Evolutionary conservation across 2,797 vertebrate species (phyloP).

Genomic region (Schizothorax lantsangensis): DNA sequence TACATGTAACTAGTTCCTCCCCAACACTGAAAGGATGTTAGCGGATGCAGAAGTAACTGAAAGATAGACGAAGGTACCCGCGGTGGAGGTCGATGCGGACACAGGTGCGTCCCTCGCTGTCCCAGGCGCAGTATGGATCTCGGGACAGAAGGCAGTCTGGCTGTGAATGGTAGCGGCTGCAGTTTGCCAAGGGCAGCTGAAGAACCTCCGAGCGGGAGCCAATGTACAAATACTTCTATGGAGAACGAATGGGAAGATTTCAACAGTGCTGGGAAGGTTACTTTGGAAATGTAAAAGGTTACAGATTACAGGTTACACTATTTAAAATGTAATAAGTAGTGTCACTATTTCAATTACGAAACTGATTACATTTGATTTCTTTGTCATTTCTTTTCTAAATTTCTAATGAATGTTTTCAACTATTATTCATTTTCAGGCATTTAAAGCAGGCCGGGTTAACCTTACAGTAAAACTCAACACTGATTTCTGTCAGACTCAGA

Average conservation of each 20-base stretch:
- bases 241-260: constrained; percentile 12
- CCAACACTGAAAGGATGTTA: background rate
- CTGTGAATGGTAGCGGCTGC: constrained; percentile 84
- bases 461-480: too few relatives aligned
- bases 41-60: background rate
- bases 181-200: constrained; percentile 86
- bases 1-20: background rate
- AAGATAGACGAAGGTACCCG: constrained; percentile 69
- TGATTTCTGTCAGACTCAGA: background rate
- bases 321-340: background rate
- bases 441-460: too few relatives aligned
- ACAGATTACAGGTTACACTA: background rate
- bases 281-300: background rate
- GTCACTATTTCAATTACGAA: too few relatives aligned
- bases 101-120: constrained; percentile 82
- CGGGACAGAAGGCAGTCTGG: constrained; percentile 83
- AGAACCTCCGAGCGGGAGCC: constrained; percentile 83
- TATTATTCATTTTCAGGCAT: background rate
- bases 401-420: background rate
- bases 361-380: background rate
- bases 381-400: too few relatives aligned
- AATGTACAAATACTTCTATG: constrained; percentile 83
- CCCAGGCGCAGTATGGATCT: constrained; percentile 86
- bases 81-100: constrained; percentile 83
- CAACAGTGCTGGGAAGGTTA: background rate